phyloP scores from a whole-genome alignment of 1,140 invertebrate species.

The Drosophila nasuta region DNA sequence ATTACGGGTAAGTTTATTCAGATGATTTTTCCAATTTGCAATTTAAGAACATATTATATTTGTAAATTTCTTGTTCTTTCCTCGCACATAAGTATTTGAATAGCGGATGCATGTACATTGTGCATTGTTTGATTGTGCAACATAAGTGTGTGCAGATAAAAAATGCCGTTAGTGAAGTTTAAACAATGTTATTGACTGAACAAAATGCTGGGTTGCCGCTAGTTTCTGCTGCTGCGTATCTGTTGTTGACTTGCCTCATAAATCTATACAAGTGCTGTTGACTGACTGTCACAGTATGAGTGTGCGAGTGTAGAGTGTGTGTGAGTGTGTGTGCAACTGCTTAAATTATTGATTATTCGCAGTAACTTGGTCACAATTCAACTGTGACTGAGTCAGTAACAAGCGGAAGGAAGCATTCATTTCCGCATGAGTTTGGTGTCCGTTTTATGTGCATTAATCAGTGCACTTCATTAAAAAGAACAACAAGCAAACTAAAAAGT shows the following conservation, averaged over 20 bases:
- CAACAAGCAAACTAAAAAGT: background rate
- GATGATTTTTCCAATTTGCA: background rate
- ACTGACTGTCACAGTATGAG: constrained; percentile 28
- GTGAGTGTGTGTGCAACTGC: constrained; percentile 9
- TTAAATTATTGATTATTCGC: constrained; percentile 55
- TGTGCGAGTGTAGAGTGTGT: background rate
- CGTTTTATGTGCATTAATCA: constrained; percentile 46
- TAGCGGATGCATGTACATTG: constrained; percentile 13
- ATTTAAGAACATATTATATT: too few relatives aligned
- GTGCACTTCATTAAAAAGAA: constrained; percentile 55
- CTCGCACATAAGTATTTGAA: constrained; percentile 10
- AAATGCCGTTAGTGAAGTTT: constrained; percentile 51
- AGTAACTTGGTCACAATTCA: constrained; percentile 41
- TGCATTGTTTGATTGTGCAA: constrained; percentile 37
- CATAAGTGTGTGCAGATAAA: constrained; percentile 49
- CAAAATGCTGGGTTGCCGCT: constrained; percentile 34
- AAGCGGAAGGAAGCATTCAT: background rate
- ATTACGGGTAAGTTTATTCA: constrained; percentile 1
- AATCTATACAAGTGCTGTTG: constrained; percentile 56
- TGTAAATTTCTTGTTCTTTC: background rate
- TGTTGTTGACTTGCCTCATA: constrained; percentile 61
- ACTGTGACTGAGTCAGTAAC: constrained; percentile 13
- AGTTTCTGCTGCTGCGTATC: constrained; percentile 4
- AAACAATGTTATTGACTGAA: constrained; percentile 61
- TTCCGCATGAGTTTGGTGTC: constrained; percentile 14